Conservation (phyloP, 2,113 vertebrate genomes). For the Cromileptes altivelis region DNA sequence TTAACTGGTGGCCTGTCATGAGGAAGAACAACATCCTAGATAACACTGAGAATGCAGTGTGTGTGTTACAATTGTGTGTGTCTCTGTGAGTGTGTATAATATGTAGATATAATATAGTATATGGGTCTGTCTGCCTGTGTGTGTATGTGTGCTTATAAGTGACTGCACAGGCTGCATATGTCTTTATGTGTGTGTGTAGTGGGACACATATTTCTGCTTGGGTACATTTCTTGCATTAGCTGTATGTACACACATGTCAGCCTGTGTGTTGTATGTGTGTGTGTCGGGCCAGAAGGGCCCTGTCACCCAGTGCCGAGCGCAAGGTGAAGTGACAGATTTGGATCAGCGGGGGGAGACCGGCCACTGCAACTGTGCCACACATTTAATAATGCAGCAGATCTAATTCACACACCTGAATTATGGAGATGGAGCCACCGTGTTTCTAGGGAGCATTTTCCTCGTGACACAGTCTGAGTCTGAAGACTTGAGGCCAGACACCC, state of each 20-base stretch:
- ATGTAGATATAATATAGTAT: background rate
- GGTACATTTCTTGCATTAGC: background rate
- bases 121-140: background rate
- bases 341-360: constrained; percentile 43
- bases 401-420: constrained; percentile 64
- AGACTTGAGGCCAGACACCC: constrained; percentile 29
- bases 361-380: constrained; percentile 37
- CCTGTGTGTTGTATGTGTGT: constrained; percentile 14
- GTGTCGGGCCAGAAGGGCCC: constrained; percentile 34
- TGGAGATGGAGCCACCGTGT: constrained; percentile 12
- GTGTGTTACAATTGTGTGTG: background rate
- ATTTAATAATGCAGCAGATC: constrained; percentile 68
- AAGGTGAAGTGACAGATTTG: constrained; percentile 73
- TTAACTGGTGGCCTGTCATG: background rate
- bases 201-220: background rate
- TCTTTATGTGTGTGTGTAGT: background rate
- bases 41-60: background rate
- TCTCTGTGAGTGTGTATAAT: background rate
- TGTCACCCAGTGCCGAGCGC: constrained; percentile 42
- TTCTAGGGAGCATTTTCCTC: constrained; percentile 29
- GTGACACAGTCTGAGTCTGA: constrained; percentile 36
- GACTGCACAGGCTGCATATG: background rate
- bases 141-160: background rate
- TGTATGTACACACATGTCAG: background rate
- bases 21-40: background rate